These are phyloP conservation scores for Podotricha telesiphe DNA, from an alignment of 2,888 invertebrate genomes.

Conservation along the genomic window DNA sequence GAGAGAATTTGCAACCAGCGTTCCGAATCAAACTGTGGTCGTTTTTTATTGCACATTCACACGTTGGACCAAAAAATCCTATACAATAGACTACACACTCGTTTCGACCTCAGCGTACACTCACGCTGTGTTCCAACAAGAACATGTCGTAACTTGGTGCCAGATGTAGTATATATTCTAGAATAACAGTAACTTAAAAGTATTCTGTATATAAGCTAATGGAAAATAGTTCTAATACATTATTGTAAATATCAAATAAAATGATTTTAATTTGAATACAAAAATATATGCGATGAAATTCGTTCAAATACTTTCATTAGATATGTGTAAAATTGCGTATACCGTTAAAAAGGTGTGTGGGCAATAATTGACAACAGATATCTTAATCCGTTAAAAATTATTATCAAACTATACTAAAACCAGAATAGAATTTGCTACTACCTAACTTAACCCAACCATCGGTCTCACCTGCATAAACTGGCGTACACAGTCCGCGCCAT, in stretches of 20 bases:
- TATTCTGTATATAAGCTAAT: neutral
- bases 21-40: constrained; percentile 18
- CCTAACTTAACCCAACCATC: too few species aligned
- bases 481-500: constrained; percentile 86
- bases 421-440: neutral
- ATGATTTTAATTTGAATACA: too few species aligned
- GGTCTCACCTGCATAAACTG: constrained; percentile 85
- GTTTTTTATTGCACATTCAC: constrained; percentile 30
- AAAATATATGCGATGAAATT: too few species aligned
- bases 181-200: neutral
- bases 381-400: neutral
- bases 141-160: constrained; percentile 12
- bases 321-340: too few species aligned
- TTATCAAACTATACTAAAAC: neutral
- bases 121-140: constrained; percentile 14
- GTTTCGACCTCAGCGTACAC: constrained; percentile 4
- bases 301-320: too few species aligned
- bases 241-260: too few species aligned
- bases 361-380: too few species aligned
- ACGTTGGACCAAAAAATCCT: constrained; percentile 11
- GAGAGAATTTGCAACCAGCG: constrained; percentile 20
- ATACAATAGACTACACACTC: constrained; percentile 1
- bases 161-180: constrained; percentile 2
- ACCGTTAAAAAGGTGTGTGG: too few species aligned
- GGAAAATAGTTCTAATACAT: too few species aligned